These are phyloP conservation scores for Eciton burchellii DNA, from an alignment of 1,140 invertebrate genomes.

Conservation along the genomic window DNA sequence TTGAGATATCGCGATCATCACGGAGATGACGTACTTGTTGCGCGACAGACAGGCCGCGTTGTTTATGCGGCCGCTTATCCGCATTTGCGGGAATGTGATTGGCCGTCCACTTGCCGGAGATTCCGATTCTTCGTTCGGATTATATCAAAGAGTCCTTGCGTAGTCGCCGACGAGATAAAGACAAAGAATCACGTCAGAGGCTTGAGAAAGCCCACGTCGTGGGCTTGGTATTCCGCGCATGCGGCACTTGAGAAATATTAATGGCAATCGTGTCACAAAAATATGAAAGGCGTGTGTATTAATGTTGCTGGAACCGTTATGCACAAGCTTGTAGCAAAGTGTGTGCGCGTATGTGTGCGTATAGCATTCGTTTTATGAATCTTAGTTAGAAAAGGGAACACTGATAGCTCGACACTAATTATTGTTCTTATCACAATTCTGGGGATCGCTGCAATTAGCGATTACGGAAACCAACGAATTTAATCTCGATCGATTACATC, in stretches of 20 bases:
- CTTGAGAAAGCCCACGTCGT: slow-evolving; percentile 28
- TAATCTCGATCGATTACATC: not conserved
- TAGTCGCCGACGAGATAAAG: slow-evolving; percentile 30
- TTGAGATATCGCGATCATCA: not conserved
- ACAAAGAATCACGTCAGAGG: slow-evolving; percentile 18
- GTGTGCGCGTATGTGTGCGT: too few relatives aligned
- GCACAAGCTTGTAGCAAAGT: slow-evolving; percentile 11
- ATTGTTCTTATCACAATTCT: not conserved
- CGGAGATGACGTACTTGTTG: not conserved
- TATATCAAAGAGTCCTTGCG: slow-evolving; percentile 13
- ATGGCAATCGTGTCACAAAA: slow-evolving; percentile 39
- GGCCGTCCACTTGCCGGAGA: slow-evolving; percentile 15
- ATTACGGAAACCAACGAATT: not conserved
- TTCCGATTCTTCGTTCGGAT: slow-evolving; percentile 28
- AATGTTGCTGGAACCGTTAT: slow-evolving; percentile 34
- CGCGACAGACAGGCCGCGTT: not conserved
- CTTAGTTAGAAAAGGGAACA: not conserved
- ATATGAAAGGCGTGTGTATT: slow-evolving; percentile 38
- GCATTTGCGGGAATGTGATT: slow-evolving; percentile 14
- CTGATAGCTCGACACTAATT: not conserved
- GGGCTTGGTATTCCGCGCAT: slow-evolving; percentile 31
- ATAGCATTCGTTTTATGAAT: slow-evolving; percentile 9
- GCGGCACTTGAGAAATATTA: slow-evolving; percentile 44
- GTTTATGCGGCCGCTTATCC: slow-evolving; percentile 16
- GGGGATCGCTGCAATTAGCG: not conserved